Percentiles rank a stretch among this genome's conserved stretches.
Conservation (phyloP, 1,140 invertebrate species). For the Danaus melanippus region DNA sequence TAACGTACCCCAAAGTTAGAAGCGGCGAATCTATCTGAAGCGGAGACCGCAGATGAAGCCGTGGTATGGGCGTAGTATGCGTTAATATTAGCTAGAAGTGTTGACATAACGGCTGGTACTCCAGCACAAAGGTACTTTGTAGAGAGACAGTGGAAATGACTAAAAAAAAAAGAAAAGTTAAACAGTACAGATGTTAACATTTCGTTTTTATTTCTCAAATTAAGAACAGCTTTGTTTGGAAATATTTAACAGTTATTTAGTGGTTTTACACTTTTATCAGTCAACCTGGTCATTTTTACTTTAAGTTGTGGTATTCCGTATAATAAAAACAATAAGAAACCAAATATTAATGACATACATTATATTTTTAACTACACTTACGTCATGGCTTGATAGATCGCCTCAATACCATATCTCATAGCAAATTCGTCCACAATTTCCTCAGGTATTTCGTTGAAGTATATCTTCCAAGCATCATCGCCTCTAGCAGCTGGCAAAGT, state of each 20-base stretch:
- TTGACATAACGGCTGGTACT: constrained; percentile 99
- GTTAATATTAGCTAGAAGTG: constrained; percentile 98
- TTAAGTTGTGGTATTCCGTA: no score
- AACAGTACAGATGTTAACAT: no score
- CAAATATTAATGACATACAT: no score
- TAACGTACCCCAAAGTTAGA: constrained; percentile 97
- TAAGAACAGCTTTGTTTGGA: no score
- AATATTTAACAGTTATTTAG: no score
- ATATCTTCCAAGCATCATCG: constrained; percentile 99
- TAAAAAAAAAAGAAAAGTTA: constrained; percentile 73
- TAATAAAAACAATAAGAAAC: no score
- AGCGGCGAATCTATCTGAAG: constrained; percentile 98
- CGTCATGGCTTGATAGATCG: constrained; percentile 99
- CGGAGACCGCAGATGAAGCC: constrained; percentile 97
- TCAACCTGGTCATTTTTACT: no score
- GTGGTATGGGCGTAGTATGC: constrained; percentile 99
- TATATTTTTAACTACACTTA: constrained; percentile 71
- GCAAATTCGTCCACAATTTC: constrained; percentile 99
- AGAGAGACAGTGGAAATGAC: constrained; percentile 98
- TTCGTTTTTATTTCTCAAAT: neutral
- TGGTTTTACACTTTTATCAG: no score
- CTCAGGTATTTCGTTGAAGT: constrained; percentile 97
- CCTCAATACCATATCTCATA: constrained; percentile 99
- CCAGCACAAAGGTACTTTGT: constrained; percentile 99
- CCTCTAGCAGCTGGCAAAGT: constrained; percentile 92